These are phyloP conservation scores for Amaurobius ferox DNA, from an alignment of 2,888 invertebrate species.

Conservation along the genomic window DNA sequence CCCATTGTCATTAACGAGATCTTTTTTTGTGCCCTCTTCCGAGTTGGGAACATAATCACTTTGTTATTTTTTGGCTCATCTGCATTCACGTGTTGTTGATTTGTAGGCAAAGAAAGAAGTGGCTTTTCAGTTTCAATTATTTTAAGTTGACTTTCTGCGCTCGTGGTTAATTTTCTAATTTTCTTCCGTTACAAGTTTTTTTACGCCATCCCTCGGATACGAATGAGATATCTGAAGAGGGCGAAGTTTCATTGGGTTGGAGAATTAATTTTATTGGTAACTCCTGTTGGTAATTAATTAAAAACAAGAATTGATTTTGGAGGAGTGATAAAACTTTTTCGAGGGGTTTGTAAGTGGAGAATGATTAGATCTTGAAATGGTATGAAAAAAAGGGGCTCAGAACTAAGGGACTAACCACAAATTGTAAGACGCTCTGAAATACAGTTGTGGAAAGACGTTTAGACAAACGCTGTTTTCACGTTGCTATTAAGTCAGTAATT, in stretches of 20 bases:
- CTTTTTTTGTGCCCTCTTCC: constrained; percentile 41
- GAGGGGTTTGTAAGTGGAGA: neutral
- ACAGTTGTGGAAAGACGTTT: no score
- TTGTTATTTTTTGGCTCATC: constrained; percentile 45
- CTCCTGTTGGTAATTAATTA: constrained; percentile 52
- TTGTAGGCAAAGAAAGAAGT: constrained; percentile 58
- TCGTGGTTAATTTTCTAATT: constrained; percentile 69
- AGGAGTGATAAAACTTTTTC: constrained; percentile 34
- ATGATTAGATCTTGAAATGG: no score
- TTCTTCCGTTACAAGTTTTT: constrained; percentile 17
- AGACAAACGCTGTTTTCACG: no score
- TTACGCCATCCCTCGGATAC: neutral
- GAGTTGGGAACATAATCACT: constrained; percentile 57
- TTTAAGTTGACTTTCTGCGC: constrained; percentile 38
- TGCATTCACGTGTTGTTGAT: constrained; percentile 42
- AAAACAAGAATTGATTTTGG: constrained; percentile 57
- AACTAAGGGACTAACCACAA: no score
- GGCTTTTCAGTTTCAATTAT: constrained; percentile 65
- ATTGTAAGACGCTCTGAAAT: no score
- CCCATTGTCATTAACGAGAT: constrained; percentile 59
- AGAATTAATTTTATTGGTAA: constrained; percentile 7
- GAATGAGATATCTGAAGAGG: neutral
- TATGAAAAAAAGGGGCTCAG: no score
- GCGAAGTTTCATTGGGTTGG: neutral
- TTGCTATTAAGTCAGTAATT: no score